A percentile compares a stretch with the other conserved stretches of the same genome.
These are phyloP conservation scores for Calyptommatus sinebrachiatus DNA, from an alignment of 2,113 vertebrate species.

Conservation along the genomic window DNA sequence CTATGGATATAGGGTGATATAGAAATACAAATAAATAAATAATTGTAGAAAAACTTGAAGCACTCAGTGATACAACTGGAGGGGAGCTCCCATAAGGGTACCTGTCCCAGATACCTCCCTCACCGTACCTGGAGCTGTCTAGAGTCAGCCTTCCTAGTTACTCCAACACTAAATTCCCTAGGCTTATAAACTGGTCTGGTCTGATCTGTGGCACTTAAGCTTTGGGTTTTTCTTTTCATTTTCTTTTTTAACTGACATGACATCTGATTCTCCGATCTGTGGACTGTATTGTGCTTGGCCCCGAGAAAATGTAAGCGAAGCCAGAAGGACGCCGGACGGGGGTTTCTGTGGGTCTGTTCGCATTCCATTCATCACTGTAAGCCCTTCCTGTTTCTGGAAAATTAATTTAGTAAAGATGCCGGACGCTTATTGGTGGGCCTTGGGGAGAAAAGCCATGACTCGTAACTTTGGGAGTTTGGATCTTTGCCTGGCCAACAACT, in stretches of 20 bases:
- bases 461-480: constrained; percentile 51
- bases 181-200: not conserved
- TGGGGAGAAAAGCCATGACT: constrained; percentile 36
- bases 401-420: constrained; percentile 21
- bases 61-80: too few species aligned
- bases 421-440: not conserved
- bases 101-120: too few species aligned
- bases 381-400: constrained; percentile 47
- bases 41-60: too few species aligned
- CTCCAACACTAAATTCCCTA: too few species aligned
- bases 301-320: not conserved
- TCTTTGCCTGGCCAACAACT: constrained; percentile 56
- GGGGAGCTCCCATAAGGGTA: too few species aligned
- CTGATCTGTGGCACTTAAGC: fast-evolving
- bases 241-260: not conserved
- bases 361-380: not conserved
- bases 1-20: too few species aligned
- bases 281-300: fast-evolving
- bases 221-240: not conserved
- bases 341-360: constrained; percentile 4
- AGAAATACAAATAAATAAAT: too few species aligned
- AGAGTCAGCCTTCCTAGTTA: too few species aligned
- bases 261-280: fast-evolving
- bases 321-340: constrained; percentile 16
- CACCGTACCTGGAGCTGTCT: too few species aligned